Evolutionary conservation across 2,113 vertebrate species (phyloP).

Genomic region (Prochilodus magdalenae): DNA sequence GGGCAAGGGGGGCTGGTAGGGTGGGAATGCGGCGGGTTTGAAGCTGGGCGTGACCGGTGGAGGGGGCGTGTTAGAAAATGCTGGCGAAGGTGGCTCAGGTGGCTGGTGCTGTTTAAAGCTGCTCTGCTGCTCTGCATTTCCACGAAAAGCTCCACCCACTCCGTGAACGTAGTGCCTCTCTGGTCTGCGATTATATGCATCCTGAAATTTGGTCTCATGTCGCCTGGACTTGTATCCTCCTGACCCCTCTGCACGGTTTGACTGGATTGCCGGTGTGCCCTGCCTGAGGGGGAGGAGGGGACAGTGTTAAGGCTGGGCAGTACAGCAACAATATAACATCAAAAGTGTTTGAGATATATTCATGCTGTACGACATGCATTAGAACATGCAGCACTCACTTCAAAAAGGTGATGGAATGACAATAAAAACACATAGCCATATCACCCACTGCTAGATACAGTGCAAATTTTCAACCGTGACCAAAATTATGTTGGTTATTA

Average conservation of each 20-base stretch:
- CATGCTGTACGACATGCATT: no score
- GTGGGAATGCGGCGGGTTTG: conserved; percentile 87
- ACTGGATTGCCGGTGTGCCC: conserved; percentile 90
- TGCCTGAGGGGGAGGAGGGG: conserved; percentile 70
- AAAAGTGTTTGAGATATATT: no score
- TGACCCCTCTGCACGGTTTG: conserved; percentile 82
- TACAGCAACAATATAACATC: not conserved
- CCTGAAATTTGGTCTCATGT: conserved; percentile 92
- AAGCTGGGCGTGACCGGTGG: conserved; percentile 82
- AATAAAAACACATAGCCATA: no score
- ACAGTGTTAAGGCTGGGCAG: no score
- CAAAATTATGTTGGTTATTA: no score
- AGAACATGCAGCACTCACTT: no score
- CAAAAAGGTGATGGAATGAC: no score
- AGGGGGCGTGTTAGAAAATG: conserved; percentile 79
- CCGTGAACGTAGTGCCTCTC: conserved; percentile 89
- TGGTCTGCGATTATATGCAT: conserved; percentile 92
- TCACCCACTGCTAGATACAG: no score
- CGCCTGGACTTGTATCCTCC: conserved; percentile 86
- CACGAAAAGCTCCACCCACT: conserved; percentile 71
- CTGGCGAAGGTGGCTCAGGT: conserved; percentile 73
- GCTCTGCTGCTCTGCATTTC: conserved; percentile 76
- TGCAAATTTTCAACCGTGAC: no score
- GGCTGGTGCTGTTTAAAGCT: conserved; percentile 85
- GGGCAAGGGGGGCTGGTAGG: conserved; percentile 85